These are phyloP conservation scores for Spodoptera frugiperda DNA, from an alignment of 1,140 invertebrate genomes.

Conservation along the genomic window DNA sequence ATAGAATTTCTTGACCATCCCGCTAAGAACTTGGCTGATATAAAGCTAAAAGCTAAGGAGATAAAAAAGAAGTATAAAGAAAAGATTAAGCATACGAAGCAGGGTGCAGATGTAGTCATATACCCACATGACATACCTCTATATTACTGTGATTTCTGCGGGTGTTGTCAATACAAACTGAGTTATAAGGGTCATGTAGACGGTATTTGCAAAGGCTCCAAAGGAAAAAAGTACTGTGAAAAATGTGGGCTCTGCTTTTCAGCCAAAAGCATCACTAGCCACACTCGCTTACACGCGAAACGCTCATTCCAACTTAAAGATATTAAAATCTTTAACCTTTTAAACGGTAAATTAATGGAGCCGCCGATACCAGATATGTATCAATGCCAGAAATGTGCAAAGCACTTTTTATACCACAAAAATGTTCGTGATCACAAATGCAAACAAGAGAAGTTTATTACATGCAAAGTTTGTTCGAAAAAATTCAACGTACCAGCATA, in stretches of 20 bases:
- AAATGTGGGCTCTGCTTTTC: constrained; percentile 24
- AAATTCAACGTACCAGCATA: constrained; percentile 42
- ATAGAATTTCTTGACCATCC: constrained; percentile 27
- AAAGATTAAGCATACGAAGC: neutral
- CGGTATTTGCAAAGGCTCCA: neutral
- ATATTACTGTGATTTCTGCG: constrained; percentile 18
- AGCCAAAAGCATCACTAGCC: neutral
- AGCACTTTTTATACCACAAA: constrained; percentile 4
- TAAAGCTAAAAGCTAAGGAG: neutral
- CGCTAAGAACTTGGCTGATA: neutral
- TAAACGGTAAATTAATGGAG: neutral
- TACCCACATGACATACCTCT: neutral
- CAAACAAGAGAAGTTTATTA: neutral
- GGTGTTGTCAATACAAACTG: neutral
- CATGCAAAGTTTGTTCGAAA: constrained; percentile 47
- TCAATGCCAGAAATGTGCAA: constrained; percentile 37
- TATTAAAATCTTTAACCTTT: neutral
- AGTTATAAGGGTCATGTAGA: neutral
- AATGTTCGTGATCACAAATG: constrained; percentile 35
- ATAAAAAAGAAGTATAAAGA: neutral
- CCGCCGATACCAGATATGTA: constrained; percentile 32
- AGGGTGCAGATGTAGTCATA: too few species aligned
- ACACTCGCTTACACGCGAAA: neutral
- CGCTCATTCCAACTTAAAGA: neutral
- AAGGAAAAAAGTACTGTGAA: neutral